A percentile compares a stretch with the other conserved stretches of the same genome.
phyloP scores from a whole-genome alignment of 2,113 vertebrate species.

The Chauna torquata region DNA sequence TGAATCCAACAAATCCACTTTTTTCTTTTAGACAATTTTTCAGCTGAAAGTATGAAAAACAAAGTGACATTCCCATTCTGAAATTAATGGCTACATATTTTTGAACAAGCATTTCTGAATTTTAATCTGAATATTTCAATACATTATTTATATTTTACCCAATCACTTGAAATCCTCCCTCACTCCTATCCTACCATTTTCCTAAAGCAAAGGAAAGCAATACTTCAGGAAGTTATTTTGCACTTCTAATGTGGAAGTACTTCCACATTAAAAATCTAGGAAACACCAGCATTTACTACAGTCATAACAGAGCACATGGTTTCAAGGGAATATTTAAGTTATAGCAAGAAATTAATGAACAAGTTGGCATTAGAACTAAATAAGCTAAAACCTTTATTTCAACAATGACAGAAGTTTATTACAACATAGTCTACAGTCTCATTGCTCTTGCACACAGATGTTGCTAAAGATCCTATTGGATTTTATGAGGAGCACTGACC shows the following conservation, averaged over 20 bases:
- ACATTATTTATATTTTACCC: background rate
- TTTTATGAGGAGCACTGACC: background rate
- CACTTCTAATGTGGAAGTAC: background rate
- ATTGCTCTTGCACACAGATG: background rate
- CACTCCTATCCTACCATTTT: background rate
- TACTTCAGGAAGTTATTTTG: background rate
- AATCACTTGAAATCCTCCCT: background rate
- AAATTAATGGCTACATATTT: background rate
- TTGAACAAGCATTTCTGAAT: background rate
- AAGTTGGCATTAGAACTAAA: background rate
- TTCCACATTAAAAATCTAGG: background rate
- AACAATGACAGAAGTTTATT: background rate
- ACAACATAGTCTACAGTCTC: background rate
- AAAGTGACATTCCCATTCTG: background rate
- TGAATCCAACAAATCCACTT: background rate
- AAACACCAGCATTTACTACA: background rate
- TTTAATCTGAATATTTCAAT: background rate
- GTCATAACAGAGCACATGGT: background rate
- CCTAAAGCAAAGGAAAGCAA: background rate
- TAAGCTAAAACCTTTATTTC: background rate
- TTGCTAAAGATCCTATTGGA: background rate
- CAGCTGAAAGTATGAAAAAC: background rate
- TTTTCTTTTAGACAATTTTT: background rate
- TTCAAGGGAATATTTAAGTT: background rate
- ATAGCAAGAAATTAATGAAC: background rate